A percentile compares a stretch with the other conserved stretches of the same genome.
Conservation (phyloP, 2,888 invertebrate genomes). For the Apamea anceps region DNA sequence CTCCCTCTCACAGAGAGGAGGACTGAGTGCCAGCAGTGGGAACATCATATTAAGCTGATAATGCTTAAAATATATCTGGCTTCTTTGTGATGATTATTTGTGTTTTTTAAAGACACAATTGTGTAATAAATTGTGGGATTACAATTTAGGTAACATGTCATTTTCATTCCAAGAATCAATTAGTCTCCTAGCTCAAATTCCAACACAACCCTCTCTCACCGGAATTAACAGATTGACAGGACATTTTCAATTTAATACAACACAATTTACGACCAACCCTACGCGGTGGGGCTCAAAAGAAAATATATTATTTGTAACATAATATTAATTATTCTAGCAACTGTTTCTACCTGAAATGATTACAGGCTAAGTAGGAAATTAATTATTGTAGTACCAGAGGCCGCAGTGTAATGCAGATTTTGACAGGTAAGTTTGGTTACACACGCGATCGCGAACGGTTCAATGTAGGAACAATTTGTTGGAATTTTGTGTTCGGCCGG, state of each 20-base stretch:
- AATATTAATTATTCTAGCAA: constrained; percentile 74
- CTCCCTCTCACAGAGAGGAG: no score
- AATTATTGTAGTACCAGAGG: constrained; percentile 67
- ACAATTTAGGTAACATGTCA: not conserved
- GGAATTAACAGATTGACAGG: constrained; percentile 64
- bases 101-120: not conserved
- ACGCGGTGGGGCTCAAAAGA: constrained; percentile 56
- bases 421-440: constrained; percentile 61
- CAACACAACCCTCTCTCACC: constrained; percentile 2
- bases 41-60: no score
- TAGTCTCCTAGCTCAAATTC: not conserved
- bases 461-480: constrained; percentile 51
- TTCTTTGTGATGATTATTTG: not conserved
- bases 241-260: constrained; percentile 65
- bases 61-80: not conserved
- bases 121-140: not conserved
- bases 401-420: constrained; percentile 67
- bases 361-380: constrained; percentile 69
- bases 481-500: constrained; percentile 46
- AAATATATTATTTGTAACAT: constrained; percentile 74
- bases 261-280: constrained; percentile 72
- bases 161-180: not conserved
- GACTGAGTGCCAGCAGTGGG: no score
- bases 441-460: constrained; percentile 60
- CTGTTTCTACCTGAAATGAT: constrained; percentile 71